phyloP scores from a whole-genome alignment of 1,140 invertebrate genomes.

The Heliconius eleuchia region DNA sequence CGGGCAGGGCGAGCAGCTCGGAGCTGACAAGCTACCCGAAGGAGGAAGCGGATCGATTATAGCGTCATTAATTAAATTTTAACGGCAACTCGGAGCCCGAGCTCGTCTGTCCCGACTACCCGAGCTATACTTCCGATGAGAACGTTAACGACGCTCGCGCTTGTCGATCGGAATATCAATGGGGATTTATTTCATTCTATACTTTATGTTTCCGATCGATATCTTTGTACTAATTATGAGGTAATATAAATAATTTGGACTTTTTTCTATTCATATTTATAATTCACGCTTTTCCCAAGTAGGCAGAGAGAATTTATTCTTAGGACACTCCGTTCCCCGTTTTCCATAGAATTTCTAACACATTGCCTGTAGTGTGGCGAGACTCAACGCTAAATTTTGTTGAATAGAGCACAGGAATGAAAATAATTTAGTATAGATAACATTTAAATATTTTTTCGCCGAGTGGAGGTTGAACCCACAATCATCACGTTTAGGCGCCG shows the following conservation, averaged over 20 bases:
- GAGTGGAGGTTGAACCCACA: too few species aligned
- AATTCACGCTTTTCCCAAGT: too few species aligned
- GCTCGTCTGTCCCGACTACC: too few species aligned
- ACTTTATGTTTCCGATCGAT: slow-evolving; percentile 4
- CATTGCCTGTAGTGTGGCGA: too few species aligned
- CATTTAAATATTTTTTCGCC: too few species aligned
- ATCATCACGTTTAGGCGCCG: too few species aligned
- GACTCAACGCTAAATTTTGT: too few species aligned
- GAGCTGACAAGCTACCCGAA: neutral
- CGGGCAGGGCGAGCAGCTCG: neutral
- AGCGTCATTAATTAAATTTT: slow-evolving; percentile 4
- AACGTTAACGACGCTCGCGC: neutral
- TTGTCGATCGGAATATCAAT: slow-evolving; percentile 1
- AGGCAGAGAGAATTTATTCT: too few species aligned
- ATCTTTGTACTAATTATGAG: neutral
- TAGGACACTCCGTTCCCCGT: too few species aligned
- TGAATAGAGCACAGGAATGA: too few species aligned
- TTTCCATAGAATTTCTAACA: too few species aligned
- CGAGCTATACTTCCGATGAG: neutral
- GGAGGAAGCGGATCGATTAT: slow-evolving; percentile 6
- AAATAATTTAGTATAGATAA: too few species aligned
- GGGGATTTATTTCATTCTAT: neutral
- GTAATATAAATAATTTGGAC: neutral
- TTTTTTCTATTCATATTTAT: neutral
- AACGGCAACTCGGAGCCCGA: neutral